Conservation (phyloP, 2,113 vertebrate genomes). For the Petroica traversi region DNA sequence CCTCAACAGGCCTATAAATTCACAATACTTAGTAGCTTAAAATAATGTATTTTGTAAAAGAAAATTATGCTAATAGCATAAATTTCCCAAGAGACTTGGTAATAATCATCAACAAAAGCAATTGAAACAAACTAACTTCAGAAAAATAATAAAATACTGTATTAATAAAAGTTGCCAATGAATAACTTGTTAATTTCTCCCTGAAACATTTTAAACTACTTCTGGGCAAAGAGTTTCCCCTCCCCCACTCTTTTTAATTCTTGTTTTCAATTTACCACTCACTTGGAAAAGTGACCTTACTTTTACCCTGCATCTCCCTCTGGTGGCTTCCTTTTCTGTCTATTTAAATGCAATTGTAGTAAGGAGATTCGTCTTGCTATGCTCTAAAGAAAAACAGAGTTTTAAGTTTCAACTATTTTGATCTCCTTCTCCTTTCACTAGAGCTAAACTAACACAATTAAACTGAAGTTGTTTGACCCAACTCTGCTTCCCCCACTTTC, state of each 20-base stretch:
- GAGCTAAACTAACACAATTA: not conserved
- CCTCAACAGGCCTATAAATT: not conserved
- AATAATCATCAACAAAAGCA: not conserved
- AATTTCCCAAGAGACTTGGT: not conserved
- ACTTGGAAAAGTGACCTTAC: not conserved
- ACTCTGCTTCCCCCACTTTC: not conserved
- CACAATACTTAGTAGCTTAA: not conserved
- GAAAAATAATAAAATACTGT: not conserved
- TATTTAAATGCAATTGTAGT: not conserved
- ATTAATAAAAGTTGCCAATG: not conserved
- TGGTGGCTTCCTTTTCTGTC: conserved; percentile 21
- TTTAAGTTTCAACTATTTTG: not conserved
- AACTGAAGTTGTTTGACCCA: not conserved
- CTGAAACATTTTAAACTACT: not conserved
- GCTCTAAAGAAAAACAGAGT: not conserved
- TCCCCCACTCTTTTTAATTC: not conserved
- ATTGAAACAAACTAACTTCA: not conserved
- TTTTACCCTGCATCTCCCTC: conserved; percentile 54
- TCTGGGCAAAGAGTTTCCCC: not conserved
- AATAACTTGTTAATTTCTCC: not conserved
- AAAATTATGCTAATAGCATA: not conserved
- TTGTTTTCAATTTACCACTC: not conserved
- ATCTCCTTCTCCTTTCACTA: not conserved
- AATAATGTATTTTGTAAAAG: not conserved
- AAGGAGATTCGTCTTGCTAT: not conserved